Evolutionary conservation across 1,140 invertebrate genomes (phyloP).

Genomic region (Bombyx mandarina): DNA sequence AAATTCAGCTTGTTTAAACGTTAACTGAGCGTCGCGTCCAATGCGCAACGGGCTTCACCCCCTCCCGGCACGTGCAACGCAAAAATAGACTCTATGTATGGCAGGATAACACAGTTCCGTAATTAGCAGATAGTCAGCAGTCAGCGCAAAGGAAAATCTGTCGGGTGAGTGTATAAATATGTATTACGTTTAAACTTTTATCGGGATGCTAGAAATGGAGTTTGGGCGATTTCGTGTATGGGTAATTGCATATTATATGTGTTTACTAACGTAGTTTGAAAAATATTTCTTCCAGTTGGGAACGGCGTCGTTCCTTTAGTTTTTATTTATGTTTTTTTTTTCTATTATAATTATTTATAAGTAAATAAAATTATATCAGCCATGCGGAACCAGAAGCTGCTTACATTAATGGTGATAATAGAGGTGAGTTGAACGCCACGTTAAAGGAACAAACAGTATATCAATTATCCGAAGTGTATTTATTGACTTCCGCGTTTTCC

Average conservation of each 20-base stretch:
- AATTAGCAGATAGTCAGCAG: conserved; percentile 36
- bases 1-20: conserved; percentile 40
- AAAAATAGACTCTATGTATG: conserved; percentile 58
- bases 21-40: conserved; percentile 33
- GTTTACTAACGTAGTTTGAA: no score
- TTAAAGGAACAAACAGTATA: not conserved
- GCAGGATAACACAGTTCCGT: conserved; percentile 47
- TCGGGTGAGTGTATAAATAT: conserved; percentile 29
- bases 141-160: conserved; percentile 29
- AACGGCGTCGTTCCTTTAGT: no score
- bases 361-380: no score
- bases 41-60: conserved; percentile 28
- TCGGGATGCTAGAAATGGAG: not conserved
- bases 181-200: conserved; percentile 19
- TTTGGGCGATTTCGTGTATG: no score
- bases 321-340: no score
- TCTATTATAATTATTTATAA: no score
- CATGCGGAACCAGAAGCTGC: no score
- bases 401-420: no score
- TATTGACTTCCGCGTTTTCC: not conserved
- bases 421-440: no score
- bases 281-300: no score
- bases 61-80: conserved; percentile 20
- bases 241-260: no score
- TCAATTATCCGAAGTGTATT: not conserved